Evolutionary conservation across 2,797 vertebrate species (phyloP).

Genomic region (Podarcis siculus): DNA sequence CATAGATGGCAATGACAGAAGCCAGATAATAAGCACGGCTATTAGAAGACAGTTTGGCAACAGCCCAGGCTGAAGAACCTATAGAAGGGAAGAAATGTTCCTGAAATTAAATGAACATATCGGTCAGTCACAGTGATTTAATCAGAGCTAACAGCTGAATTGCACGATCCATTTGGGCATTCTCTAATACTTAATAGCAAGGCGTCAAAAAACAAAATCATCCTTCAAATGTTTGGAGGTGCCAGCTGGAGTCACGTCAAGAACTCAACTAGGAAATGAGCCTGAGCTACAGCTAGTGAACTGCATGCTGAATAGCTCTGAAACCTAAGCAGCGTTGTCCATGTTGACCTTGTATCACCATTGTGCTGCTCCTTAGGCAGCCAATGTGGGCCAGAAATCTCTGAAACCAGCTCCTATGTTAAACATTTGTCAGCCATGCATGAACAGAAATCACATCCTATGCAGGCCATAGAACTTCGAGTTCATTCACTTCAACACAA

Average conservation of each 20-base stretch:
- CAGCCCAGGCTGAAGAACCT: background rate
- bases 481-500: background rate
- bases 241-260: constrained; percentile 34
- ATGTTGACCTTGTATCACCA: background rate
- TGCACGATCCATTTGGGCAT: constrained; percentile 22
- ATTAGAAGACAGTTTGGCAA: background rate
- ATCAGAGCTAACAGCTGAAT: constrained; percentile 57
- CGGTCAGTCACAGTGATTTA: constrained; percentile 21
- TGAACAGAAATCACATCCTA: background rate
- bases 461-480: background rate
- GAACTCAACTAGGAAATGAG: background rate
- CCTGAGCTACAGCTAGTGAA: fast-evolving
- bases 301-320: background rate
- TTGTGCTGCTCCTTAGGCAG: background rate
- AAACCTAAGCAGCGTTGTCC: background rate
- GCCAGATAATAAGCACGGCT: background rate
- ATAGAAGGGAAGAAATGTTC: background rate
- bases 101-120: constrained; percentile 10
- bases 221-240: background rate
- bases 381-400: background rate
- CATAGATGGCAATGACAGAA: background rate
- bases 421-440: background rate
- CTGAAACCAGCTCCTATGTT: background rate
- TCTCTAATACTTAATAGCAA: background rate
- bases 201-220: background rate